These are phyloP conservation scores for Spilosoma lubricipeda DNA, from an alignment of 2,888 invertebrate species.

Conservation along the genomic window DNA sequence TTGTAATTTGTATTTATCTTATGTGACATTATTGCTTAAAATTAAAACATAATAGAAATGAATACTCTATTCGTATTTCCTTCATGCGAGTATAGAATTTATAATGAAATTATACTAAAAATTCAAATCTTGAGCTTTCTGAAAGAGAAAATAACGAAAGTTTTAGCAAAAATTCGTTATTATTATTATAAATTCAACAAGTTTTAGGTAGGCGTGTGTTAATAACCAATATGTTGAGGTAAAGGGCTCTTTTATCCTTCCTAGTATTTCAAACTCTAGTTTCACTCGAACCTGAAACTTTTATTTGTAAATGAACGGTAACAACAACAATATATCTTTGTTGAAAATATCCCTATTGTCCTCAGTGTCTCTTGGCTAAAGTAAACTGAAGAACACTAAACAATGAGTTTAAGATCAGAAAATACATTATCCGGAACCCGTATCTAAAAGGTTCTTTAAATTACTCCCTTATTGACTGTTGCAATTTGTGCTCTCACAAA, in stretches of 20 bases:
- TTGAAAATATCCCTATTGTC: slow-evolving; percentile 25
- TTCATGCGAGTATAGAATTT: not conserved
- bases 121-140: not conserved
- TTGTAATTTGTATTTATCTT: slow-evolving; percentile 48
- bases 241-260: too few species aligned
- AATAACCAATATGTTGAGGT: not conserved
- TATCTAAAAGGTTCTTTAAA: slow-evolving; percentile 46
- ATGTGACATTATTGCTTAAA: slow-evolving; percentile 31
- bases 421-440: slow-evolving; percentile 42
- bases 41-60: not conserved
- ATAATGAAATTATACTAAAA: not conserved
- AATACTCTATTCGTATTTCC: not conserved
- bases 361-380: slow-evolving; percentile 8
- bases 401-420: slow-evolving; percentile 45
- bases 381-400: slow-evolving; percentile 25
- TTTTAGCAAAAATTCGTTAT: not conserved
- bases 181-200: not conserved
- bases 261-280: not conserved
- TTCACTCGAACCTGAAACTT: not conserved
- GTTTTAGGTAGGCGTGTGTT: not conserved
- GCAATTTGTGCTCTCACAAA: slow-evolving; percentile 37
- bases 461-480: slow-evolving; percentile 46
- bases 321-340: not conserved
- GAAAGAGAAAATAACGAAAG: not conserved
- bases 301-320: not conserved